Conservation (phyloP, 23 tunicate species). For the Trididemnum miniatum region DNA sequence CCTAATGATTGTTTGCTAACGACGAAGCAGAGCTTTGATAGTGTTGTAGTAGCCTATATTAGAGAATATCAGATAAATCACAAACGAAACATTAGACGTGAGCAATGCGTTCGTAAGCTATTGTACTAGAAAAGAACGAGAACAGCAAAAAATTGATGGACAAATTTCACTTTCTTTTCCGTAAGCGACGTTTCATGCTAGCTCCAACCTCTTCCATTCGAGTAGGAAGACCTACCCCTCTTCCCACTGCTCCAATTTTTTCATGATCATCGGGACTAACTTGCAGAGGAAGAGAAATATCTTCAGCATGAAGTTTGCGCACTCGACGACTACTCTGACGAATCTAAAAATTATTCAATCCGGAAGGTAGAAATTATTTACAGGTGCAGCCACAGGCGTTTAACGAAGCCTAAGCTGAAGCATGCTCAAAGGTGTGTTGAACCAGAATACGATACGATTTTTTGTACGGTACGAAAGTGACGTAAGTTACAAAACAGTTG, state of each 20-base stretch:
- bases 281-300: slow-evolving; percentile 76
- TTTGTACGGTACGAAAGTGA: too few species aligned
- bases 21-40: too few species aligned
- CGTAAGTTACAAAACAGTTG: too few species aligned
- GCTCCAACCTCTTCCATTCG: slow-evolving; percentile 13
- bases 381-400: too few species aligned
- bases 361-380: too few species aligned
- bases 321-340: slow-evolving; percentile 47
- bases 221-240: slow-evolving; percentile 26
- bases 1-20: too few species aligned
- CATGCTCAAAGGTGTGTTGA: too few species aligned
- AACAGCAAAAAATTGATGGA: background rate
- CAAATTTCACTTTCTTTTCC: slow-evolving; percentile 27
- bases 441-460: too few species aligned
- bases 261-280: slow-evolving; percentile 44
- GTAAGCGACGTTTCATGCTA: slow-evolving; percentile 7
- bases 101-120: background rate
- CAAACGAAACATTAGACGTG: background rate
- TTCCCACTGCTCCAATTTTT: slow-evolving; percentile 23
- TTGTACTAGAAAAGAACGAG: background rate
- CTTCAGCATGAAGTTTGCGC: slow-evolving; percentile 72
- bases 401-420: too few species aligned
- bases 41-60: too few species aligned
- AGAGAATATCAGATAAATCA: background rate
- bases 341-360: slow-evolving; percentile 24